These are phyloP conservation scores for Callipepla californica DNA, from an alignment of 2,113 vertebrate species.

Conservation along the genomic window DNA sequence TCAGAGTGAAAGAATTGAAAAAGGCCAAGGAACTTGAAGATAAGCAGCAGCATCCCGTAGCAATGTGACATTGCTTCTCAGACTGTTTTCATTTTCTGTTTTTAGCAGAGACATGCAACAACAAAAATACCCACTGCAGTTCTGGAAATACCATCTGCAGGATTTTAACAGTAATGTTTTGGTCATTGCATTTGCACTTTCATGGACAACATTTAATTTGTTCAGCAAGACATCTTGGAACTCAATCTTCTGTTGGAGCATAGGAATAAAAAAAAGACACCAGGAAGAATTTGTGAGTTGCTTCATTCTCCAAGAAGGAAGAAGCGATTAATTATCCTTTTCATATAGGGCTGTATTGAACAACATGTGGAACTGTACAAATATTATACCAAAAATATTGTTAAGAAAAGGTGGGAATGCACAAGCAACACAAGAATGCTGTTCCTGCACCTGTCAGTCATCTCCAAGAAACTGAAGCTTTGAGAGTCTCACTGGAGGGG, in stretches of 20 bases:
- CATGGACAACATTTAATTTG: slow-evolving; percentile 90
- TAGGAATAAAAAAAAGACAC: slow-evolving; percentile 80
- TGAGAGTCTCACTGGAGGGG: slow-evolving; percentile 78
- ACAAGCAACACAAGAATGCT: slow-evolving; percentile 77
- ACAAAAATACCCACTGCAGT: slow-evolving; percentile 87
- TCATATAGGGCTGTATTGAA: slow-evolving; percentile 87
- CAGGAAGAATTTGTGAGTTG: slow-evolving; percentile 77
- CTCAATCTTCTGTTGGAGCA: slow-evolving; percentile 87
- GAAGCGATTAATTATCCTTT: slow-evolving; percentile 79
- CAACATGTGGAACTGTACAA: slow-evolving; percentile 89
- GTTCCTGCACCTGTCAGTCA: slow-evolving; percentile 78
- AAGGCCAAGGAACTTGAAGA: slow-evolving; percentile 99
- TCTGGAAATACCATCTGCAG: slow-evolving; percentile 84
- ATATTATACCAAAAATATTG: slow-evolving; percentile 88
- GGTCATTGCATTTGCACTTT: slow-evolving; percentile 91
- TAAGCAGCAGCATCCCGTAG: slow-evolving; percentile 91
- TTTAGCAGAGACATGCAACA: slow-evolving; percentile 97
- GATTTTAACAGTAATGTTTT: slow-evolving; percentile 90
- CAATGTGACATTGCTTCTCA: slow-evolving; percentile 98
- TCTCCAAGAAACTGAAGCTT: slow-evolving; percentile 80
- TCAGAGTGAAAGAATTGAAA: slow-evolving; percentile 99
- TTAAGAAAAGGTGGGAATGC: slow-evolving; percentile 80
- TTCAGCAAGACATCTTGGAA: slow-evolving; percentile 89
- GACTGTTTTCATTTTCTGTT: slow-evolving; percentile 96
- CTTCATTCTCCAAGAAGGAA: slow-evolving; percentile 77